Percentiles rank a stretch among this genome's conserved stretches.
Evolutionary conservation across 1,140 invertebrate species (phyloP).

Genomic region (Drosophila mauritiana): DNA sequence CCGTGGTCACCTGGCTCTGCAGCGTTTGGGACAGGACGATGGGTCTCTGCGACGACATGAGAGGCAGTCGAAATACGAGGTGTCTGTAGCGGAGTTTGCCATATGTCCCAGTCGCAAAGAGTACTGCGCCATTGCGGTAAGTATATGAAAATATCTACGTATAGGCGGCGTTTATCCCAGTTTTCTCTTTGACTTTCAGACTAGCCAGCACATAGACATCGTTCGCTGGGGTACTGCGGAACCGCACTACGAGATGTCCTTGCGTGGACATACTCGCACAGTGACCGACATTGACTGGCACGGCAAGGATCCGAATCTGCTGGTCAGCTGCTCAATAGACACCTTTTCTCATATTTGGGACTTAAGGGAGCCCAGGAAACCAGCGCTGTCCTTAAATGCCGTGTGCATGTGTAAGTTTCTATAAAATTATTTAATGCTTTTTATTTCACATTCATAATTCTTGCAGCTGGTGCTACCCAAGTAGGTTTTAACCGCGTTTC

Average conservation of each 20-base stretch:
- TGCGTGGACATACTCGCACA: slow-evolving; percentile 93
- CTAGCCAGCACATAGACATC: slow-evolving; percentile 93
- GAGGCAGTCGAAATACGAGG: slow-evolving; percentile 96
- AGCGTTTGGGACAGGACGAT: slow-evolving; percentile 89
- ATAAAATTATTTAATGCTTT: background rate
- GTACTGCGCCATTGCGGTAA: slow-evolving; percentile 95
- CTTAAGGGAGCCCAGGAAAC: slow-evolving; percentile 92
- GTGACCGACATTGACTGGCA: slow-evolving; percentile 98
- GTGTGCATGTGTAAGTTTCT: slow-evolving; percentile 85
- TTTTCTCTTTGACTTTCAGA: slow-evolving; percentile 85
- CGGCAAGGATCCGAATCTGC: slow-evolving; percentile 92
- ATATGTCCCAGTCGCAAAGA: slow-evolving; percentile 91
- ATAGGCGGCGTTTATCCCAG: slow-evolving; percentile 5
- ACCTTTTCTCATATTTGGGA: slow-evolving; percentile 98
- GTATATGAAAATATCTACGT: slow-evolving; percentile 63
- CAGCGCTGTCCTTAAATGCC: slow-evolving; percentile 91
- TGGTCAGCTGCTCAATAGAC: slow-evolving; percentile 97
- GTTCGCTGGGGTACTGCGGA: slow-evolving; percentile 90
- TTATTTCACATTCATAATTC: background rate
- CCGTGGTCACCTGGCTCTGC: slow-evolving; percentile 89
- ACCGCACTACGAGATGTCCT: slow-evolving; percentile 89
- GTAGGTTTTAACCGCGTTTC: slow-evolving; percentile 96
- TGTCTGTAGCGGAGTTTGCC: slow-evolving; percentile 96
- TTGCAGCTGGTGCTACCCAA: slow-evolving; percentile 94
- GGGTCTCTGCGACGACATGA: slow-evolving; percentile 92